A percentile compares a stretch with the other conserved stretches of the same genome.
phyloP scores from a whole-genome alignment of 1,140 invertebrate genomes.

The Galleria mellonella region DNA sequence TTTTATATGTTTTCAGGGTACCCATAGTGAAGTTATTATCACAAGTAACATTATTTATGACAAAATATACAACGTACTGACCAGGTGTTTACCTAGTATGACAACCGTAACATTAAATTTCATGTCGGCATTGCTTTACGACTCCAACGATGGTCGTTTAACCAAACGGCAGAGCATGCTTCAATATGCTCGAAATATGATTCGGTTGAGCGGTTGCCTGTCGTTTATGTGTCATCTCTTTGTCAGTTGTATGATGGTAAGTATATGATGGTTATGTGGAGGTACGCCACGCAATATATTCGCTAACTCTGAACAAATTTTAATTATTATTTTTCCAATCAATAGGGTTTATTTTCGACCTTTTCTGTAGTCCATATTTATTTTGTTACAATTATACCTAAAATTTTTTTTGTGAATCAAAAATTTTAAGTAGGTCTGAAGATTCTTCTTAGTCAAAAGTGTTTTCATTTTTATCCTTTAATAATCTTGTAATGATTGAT shows the following conservation, averaged over 20 bases:
- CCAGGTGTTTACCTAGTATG: constrained; percentile 25
- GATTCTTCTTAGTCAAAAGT: no score
- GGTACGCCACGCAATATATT: no score
- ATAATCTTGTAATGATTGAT: no score
- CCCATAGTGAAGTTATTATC: constrained; percentile 25
- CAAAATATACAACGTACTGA: constrained; percentile 29
- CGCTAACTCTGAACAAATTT: no score
- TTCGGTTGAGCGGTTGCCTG: constrained; percentile 28
- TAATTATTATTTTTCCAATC: no score
- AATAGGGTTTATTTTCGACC: no score
- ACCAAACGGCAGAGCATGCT: constrained; percentile 12
- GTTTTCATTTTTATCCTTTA: no score
- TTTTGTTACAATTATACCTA: no score
- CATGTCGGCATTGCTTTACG: constrained; percentile 30
- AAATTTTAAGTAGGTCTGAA: no score
- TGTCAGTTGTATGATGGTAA: constrained; percentile 23
- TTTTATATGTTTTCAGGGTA: constrained; percentile 16
- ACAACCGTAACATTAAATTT: constrained; percentile 38
- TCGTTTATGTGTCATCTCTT: constrained; percentile 23
- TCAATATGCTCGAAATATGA: constrained; percentile 37
- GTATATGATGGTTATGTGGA: not conserved
- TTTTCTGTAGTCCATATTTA: no score
- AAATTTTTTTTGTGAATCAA: no score
- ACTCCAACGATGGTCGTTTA: constrained; percentile 10
- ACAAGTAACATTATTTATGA: constrained; percentile 37